phyloP scores from a whole-genome alignment of 2,113 vertebrate species.

The Centropus bengalensis region DNA sequence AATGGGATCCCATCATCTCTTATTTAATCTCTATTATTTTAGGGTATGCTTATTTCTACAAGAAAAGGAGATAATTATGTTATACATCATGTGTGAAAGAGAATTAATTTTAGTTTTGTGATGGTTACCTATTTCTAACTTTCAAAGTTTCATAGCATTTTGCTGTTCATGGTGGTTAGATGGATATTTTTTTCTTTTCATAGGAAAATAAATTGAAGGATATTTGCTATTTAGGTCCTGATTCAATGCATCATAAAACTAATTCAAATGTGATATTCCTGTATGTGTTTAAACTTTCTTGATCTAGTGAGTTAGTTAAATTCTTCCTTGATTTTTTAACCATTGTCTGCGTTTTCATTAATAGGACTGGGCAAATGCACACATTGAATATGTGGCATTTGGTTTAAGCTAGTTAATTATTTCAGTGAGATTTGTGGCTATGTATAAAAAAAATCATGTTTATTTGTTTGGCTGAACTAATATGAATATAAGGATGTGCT shows the following conservation, averaged over 20 bases:
- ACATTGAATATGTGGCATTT: neutral
- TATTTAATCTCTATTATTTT: neutral
- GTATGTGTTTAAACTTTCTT: neutral
- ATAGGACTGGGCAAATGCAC: neutral
- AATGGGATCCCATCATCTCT: neutral
- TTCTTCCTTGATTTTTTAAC: neutral
- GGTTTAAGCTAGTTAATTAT: neutral
- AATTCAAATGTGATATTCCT: neutral
- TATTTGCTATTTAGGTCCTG: neutral
- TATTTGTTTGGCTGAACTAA: neutral
- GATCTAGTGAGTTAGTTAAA: neutral
- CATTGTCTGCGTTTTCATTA: neutral
- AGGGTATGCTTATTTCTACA: neutral
- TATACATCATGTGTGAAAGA: neutral
- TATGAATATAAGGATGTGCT: slow-evolving; percentile 7
- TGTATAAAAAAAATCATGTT: neutral
- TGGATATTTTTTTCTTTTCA: neutral
- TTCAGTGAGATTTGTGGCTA: neutral
- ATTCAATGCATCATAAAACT: neutral
- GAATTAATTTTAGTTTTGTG: neutral
- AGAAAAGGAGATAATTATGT: neutral
- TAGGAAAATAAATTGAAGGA: neutral
- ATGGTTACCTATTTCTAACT: neutral
- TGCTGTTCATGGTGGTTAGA: neutral
- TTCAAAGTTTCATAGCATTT: neutral